Percentiles rank a stretch among this genome's conserved stretches.
These are phyloP conservation scores for Daubentonia madagascariensis DNA, from an alignment of 2,113 vertebrate genomes.

Conservation along the genomic window DNA sequence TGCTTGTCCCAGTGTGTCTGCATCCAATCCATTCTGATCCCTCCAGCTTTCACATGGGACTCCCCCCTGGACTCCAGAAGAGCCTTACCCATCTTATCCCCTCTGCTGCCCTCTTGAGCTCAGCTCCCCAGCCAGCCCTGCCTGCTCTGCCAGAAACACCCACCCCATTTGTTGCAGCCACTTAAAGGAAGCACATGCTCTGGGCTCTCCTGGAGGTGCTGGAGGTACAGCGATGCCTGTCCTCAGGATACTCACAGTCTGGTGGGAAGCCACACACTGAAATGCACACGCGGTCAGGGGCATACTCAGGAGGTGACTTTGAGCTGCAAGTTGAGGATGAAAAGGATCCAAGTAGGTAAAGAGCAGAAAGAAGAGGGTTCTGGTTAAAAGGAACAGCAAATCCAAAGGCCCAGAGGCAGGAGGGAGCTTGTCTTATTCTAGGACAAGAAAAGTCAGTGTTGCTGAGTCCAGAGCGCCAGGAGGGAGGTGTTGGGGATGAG, in stretches of 20 bases:
- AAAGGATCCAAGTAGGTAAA: not conserved
- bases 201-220: not conserved
- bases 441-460: not conserved
- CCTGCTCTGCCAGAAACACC: not conserved
- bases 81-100: not conserved
- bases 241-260: not conserved
- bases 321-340: not conserved
- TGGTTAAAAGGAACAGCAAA: not conserved
- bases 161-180: fast-evolving
- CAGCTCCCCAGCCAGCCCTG: not conserved
- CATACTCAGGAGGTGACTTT: not conserved
- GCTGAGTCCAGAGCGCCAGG: not conserved
- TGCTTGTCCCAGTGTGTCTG: not conserved
- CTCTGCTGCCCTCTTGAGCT: not conserved
- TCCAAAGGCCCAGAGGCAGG: not conserved
- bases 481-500: not conserved
- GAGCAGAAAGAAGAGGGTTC: not conserved
- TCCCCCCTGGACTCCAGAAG: not conserved
- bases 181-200: not conserved
- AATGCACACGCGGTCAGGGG: fast-evolving
- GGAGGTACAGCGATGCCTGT: not conserved
- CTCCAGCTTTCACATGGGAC: not conserved
- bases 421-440: not conserved
- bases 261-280: not conserved
- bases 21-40: fast-evolving